Evolutionary conservation across 2,113 vertebrate species (phyloP).

Genomic region (Eclectus roratus): DNA sequence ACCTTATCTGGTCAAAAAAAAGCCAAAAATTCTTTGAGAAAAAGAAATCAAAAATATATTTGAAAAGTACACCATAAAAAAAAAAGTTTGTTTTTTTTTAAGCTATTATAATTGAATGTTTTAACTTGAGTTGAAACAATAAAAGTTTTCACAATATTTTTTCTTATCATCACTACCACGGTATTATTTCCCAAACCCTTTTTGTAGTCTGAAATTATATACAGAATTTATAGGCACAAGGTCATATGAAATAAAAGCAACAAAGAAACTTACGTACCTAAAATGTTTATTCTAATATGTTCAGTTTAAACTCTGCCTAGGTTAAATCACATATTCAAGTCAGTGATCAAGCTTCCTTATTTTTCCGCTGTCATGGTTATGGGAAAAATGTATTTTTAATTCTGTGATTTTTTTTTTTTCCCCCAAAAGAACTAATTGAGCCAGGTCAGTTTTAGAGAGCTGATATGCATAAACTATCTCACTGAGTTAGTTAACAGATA

Average conservation of each 20-base stretch:
- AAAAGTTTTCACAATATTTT: background rate
- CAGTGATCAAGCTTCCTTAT: background rate
- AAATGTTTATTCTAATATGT: background rate
- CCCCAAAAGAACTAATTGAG: background rate
- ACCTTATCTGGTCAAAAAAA: background rate
- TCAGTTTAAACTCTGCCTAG: background rate
- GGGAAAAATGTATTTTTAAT: background rate
- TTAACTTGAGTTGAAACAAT: background rate
- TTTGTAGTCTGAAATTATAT: background rate
- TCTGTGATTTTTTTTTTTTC: background rate
- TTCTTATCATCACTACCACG: background rate
- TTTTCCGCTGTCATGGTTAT: background rate
- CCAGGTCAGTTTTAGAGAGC: background rate
- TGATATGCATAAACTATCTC: background rate
- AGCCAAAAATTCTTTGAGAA: background rate
- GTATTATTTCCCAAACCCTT: background rate
- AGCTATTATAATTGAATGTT: background rate
- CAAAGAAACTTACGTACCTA: background rate
- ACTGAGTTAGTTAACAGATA: background rate
- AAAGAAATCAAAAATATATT: background rate
- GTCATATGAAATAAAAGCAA: background rate
- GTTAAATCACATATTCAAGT: background rate
- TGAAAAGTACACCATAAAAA: background rate
- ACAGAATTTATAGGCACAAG: background rate
- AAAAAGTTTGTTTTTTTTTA: background rate